phyloP scores from a whole-genome alignment of 2,888 invertebrate genomes.

The Callyntrura guangdongensis region DNA sequence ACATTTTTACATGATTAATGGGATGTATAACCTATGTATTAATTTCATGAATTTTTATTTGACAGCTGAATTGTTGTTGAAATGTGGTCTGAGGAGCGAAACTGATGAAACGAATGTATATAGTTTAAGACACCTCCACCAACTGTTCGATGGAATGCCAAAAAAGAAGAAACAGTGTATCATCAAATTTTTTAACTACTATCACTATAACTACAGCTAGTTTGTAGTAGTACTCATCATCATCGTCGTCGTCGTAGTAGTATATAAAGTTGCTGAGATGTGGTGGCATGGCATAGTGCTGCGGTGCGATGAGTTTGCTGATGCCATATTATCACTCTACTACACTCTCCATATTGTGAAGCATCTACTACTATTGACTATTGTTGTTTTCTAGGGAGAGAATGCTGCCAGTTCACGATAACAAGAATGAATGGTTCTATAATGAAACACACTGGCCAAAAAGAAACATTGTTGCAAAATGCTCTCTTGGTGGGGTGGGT shows the following conservation, averaged over 20 bases:
- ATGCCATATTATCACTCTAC: no score
- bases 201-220: no score
- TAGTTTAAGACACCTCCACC: conserved; percentile 41
- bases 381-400: no score
- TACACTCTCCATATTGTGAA: no score
- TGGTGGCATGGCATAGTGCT: background rate
- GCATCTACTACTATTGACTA: no score
- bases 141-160: conserved; percentile 32
- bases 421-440: conserved; percentile 65
- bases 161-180: background rate
- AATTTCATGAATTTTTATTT: conserved; percentile 58
- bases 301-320: no score
- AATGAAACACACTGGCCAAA: conserved; percentile 43
- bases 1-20: conserved; percentile 32
- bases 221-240: no score
- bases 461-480: conserved; percentile 38
- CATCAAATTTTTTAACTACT: background rate
- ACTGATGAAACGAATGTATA: background rate
- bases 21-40: conserved; percentile 25
- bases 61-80: conserved; percentile 63
- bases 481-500: conserved; percentile 57
- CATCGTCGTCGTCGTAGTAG: no score
- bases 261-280: no score
- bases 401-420: background rate
- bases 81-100: conserved; percentile 54